Base-by-base conservation (phyloP, 2,113 vertebrate species). In the Tympanuchus pallidicinctus region DNA sequence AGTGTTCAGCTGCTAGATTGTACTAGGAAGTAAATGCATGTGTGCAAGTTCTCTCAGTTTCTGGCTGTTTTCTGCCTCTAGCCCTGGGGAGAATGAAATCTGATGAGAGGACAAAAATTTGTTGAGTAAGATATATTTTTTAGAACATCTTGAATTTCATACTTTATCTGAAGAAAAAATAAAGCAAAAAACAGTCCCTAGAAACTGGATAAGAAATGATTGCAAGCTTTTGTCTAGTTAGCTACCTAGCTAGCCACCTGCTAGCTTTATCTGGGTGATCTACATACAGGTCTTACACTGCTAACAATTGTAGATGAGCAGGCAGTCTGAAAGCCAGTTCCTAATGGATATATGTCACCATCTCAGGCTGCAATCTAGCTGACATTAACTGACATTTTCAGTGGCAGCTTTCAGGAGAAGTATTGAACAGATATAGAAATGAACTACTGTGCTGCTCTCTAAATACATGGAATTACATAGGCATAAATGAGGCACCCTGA, bases 401-500 rank as follows among this genome's bases (percentile, higher is more conserved):
- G 50, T 42, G 81, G 83, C 66, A 90, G 90, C 77, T 93, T 91
- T 94, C 72, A 90, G 86, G 59, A 83, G 70, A 43, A 86, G 52
- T 52, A 65, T 59, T 93, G 90, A 94, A 89, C 92, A 45, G 88
- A 38, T 69, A 42, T 11, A 93, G 74, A 90, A 94, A 67, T 73
- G 86, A 94, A 45, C 36, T 79, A 73, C 81, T 73, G 50, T 76
- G 77, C 74, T 86, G 57, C 82, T 93, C 84, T 84, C 83, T 16
- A 8, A 70, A 73, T 84, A 82, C 30, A 1, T 65, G 71, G 71
- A 90, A 89, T 90, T 89, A 79, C 19, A 19, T 0, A 45, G 92
- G 70, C 77, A 82, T 42, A 93, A 93, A 90, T 66, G 89, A 93
- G 84, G 75, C 84, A 71, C 64, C 86, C 89, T 84, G 90, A 76